Conservation (phyloP, 2,888 invertebrate genomes). For the Ischnus inquisitorius region DNA sequence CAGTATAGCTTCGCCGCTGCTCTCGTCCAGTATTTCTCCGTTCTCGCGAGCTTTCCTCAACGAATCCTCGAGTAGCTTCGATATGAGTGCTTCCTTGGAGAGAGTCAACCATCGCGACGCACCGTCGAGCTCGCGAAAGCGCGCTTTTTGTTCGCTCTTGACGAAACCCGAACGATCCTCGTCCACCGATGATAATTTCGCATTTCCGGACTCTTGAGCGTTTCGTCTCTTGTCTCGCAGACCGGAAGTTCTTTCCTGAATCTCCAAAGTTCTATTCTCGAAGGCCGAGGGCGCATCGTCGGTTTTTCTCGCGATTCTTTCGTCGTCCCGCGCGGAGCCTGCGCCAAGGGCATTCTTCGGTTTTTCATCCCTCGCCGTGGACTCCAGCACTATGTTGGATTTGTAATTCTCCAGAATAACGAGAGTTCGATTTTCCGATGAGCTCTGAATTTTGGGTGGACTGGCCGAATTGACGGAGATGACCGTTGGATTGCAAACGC, state of each 20-base stretch:
- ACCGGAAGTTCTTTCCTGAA: conserved; percentile 5
- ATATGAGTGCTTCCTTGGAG: conserved; percentile 81
- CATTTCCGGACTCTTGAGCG: not conserved
- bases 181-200: conserved; percentile 30
- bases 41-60: conserved; percentile 81
- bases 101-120: conserved; percentile 65
- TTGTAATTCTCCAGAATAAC: conserved; percentile 84
- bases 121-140: conserved; percentile 51
- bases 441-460: conserved; percentile 76
- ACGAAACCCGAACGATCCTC: conserved; percentile 33
- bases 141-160: conserved; percentile 47
- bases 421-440: conserved; percentile 81
- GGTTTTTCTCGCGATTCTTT: conserved; percentile 11
- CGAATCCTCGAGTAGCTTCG: conserved; percentile 83
- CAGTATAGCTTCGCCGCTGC: conserved; percentile 83
- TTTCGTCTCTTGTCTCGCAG: conserved; percentile 4
- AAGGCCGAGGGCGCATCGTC: conserved; percentile 6
- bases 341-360: conserved; percentile 9
- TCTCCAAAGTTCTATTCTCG: conserved; percentile 24
- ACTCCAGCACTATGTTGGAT: conserved; percentile 82
- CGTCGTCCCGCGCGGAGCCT: not conserved
- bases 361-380: conserved; percentile 60
- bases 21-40: conserved; percentile 82
- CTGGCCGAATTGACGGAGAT: conserved; percentile 80
- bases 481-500: conserved; percentile 83